Evolutionary conservation across 1,140 invertebrate genomes (phyloP).

Genomic region (Nomia melanderi): DNA sequence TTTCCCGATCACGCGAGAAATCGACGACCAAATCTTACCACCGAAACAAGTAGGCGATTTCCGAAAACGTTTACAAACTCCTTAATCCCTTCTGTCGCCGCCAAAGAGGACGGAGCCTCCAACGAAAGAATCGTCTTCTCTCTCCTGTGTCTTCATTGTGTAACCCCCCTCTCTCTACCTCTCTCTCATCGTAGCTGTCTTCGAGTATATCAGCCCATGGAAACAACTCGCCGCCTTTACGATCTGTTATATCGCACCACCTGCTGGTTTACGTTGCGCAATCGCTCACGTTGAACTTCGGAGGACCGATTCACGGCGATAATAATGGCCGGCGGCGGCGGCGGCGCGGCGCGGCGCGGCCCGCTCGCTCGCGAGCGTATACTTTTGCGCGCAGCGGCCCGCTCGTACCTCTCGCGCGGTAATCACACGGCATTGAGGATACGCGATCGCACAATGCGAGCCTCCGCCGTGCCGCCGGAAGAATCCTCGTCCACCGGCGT

Average conservation of each 20-base stretch:
- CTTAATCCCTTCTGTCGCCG: not conserved
- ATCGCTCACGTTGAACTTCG: constrained; percentile 26
- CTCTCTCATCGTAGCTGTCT: not conserved
- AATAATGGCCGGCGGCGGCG: constrained; percentile 22
- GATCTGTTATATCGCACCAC: constrained; percentile 29
- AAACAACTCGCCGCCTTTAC: constrained; percentile 25
- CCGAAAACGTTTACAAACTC: no score
- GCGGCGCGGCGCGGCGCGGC: not conserved
- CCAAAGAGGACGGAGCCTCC: not conserved
- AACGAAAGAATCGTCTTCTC: not conserved
- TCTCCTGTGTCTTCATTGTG: not conserved
- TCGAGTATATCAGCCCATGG: not conserved
- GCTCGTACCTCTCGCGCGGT: not conserved
- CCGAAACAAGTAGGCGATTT: no score
- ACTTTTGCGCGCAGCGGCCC: not conserved
- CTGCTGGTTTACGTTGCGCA: constrained; percentile 37
- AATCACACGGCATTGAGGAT: constrained; percentile 39
- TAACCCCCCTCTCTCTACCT: no score
- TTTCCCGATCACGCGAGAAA: no score
- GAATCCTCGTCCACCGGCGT: constrained; percentile 2
- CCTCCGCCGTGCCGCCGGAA: not conserved
- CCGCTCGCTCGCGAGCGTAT: not conserved
- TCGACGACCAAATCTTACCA: no score
- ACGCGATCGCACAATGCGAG: constrained; percentile 29
- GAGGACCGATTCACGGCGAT: constrained; percentile 30